Conservation (phyloP, 2,888 invertebrate genomes). For the Pterostichus niger region DNA sequence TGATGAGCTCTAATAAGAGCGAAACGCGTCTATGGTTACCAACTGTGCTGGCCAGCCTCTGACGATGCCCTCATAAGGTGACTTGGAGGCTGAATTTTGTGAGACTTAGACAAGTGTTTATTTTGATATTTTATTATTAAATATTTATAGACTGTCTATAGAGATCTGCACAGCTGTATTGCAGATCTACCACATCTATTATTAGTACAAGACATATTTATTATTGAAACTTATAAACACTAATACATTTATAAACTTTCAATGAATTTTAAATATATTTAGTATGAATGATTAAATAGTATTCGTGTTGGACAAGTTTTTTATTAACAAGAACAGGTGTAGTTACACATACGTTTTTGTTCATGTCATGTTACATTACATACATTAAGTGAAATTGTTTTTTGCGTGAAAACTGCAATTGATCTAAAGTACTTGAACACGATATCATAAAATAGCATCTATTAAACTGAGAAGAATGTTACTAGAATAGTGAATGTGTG, state of each 20-base stretch:
- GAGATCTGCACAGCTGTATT: too few relatives aligned
- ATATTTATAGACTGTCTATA: too few relatives aligned
- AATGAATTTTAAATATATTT: slow-evolving; percentile 3
- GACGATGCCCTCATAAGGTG: too few relatives aligned
- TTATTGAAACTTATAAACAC: not conserved
- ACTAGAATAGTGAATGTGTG: too few relatives aligned
- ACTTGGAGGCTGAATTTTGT: too few relatives aligned
- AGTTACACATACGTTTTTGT: slow-evolving; percentile 12
- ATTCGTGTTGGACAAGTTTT: slow-evolving; percentile 13
- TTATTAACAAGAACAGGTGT: slow-evolving; percentile 20
- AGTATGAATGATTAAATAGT: not conserved
- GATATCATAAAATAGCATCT: slow-evolving; percentile 11
- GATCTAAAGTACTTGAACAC: slow-evolving; percentile 1
- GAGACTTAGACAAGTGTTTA: too few relatives aligned
- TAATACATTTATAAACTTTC: slow-evolving; percentile 1
- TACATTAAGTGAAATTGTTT: not conserved
- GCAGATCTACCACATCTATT: too few relatives aligned
- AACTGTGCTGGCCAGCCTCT: too few relatives aligned
- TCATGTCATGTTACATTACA: slow-evolving; percentile 2
- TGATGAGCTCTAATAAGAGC: too few relatives aligned
- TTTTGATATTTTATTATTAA: too few relatives aligned
- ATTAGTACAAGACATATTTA: not conserved
- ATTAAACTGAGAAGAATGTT: not conserved
- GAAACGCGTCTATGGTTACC: too few relatives aligned
- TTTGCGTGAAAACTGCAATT: slow-evolving; percentile 13